Evolutionary conservation across 1,140 invertebrate genomes (phyloP), one percentile per base, ranked within the genome.

Genomic region (Apis florea): DNA sequence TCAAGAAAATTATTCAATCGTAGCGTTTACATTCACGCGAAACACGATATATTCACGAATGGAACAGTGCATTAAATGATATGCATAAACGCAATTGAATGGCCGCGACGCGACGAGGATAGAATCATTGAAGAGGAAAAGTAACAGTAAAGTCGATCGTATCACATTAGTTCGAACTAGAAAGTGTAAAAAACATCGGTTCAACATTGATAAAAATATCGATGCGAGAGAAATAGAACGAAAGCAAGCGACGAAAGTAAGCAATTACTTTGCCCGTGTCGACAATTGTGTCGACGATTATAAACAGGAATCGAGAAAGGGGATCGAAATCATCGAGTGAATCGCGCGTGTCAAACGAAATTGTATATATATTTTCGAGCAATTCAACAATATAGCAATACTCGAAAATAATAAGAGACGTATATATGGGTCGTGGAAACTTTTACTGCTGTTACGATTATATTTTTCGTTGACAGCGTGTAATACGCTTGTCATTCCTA

Each of bases 141-240:
- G 69, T 76, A 83, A 76, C 77, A 78, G 58, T 61, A 49, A 85
- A 51, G 40, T 13, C 69, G 77, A 86, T 84, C 63, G 72, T 61
- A 83, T n/a, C 40, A 75, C 87, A 85, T 80, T 71, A 78, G 61
- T 70, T 77, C 69, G 66, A 89, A 64, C 86, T 90, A 88, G 90
- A 92, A 92, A 91, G 90, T 92, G 86, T 82, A 70, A 81, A 40
- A 87, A 87, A 83, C 79, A 85, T 82, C 76, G 71, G 72, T 88
- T 84, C 79, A 82, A 64, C 64, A 80, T 68, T 59, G 66, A 61
- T 70, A 31, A 51, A 78, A 80, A 80, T 71, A 64, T 64, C 5
- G 73, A 78, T 58, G 72, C 0, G n/a, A 26, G 82, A 85, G 84
- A 89, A 90, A 86, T 89, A 75, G 86, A 83, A 83, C 88, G 84